Evolutionary conservation across 2,113 vertebrate genomes (phyloP), one percentile per base, ranked within the genome.

Genomic region (Nothoprocta pentlandii): DNA sequence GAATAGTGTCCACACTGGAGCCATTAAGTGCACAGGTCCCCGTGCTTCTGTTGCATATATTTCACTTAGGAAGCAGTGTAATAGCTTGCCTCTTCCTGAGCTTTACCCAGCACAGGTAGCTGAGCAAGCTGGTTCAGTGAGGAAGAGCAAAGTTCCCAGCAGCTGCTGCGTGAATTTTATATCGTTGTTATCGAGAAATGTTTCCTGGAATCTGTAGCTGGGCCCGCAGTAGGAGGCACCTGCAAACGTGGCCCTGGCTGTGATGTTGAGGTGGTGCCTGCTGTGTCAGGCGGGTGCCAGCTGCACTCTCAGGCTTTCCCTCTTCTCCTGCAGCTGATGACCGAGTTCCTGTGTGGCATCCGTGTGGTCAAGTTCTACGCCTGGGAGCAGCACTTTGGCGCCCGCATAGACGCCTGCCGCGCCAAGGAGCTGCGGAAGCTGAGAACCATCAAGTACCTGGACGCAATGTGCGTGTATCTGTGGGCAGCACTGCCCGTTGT

Each of bases 401-500:
- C 94, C 68, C 98, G 96, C 85, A 98, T 99, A 42, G 84, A 97
- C 15, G 96, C 95, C 42, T 98, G 91, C 73, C 98, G 99, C 12
- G 89, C 96, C 76, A 92, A 88, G 49, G 99, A 99, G 97, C 97
- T 99, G 88, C 96, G 97, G 58, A 98, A 97, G 87, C 98, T 99
- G 25, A 97, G 94, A 70, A 84, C 96, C 56, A 71, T 99, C 89
- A 98, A 98, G 74, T 99, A 99, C 95, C 96, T 99, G 96, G 99
- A 99, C 36, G 99, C 99, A 6, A 64, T 98, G 92, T 99, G 99
- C 0, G 99, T 99, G 16, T 99, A 99, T 94, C 97, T 99, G 85
- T 99, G 99, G 99, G 99, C 99, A 7, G 99, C 99, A 9, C 96
- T 99, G 84, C 99, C 99, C 0, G 98, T 99, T 13, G 97, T 99